A percentile compares a stretch with the other conserved stretches of the same genome.
Conservation (phyloP, 2,113 vertebrate species). For the Onychostoma macrolepis region DNA sequence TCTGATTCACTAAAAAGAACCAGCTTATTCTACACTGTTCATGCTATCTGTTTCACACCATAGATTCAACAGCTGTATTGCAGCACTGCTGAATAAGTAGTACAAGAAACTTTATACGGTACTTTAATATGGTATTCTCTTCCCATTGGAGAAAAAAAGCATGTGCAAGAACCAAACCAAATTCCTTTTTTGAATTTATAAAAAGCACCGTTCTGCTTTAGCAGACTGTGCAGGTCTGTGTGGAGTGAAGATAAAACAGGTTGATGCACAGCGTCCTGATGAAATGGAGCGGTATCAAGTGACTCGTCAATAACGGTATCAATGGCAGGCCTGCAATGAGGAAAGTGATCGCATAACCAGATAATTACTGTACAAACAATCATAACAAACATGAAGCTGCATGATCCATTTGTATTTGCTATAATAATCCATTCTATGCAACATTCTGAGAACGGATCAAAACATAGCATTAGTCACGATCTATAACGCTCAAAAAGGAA, state of each 20-base stretch:
- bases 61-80: not conserved
- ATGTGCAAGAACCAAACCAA: not conserved
- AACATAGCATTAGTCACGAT: constrained; percentile 12
- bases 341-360: not conserved
- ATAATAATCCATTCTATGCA: not conserved
- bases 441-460: not conserved
- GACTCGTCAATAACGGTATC: constrained; percentile 11
- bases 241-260: not conserved
- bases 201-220: not conserved
- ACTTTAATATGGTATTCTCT: not conserved
- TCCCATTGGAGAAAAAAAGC: not conserved
- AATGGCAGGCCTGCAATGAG: not conserved
- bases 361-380: constrained; percentile 19
- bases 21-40: not conserved
- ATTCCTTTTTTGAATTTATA: not conserved
- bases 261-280: not conserved
- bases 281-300: not conserved
- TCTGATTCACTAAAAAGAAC: not conserved
- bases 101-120: not conserved
- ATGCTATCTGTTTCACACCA: not conserved
- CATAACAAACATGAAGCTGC: not conserved
- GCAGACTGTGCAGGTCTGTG: constrained; percentile 7
- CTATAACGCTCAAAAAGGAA: not conserved
- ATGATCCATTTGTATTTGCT: constrained; percentile 27
- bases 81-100: not conserved